A percentile compares a stretch with the other conserved stretches of the same genome.
Conservation (phyloP, 2,888 invertebrate species). For the Parnassius smintheus region DNA sequence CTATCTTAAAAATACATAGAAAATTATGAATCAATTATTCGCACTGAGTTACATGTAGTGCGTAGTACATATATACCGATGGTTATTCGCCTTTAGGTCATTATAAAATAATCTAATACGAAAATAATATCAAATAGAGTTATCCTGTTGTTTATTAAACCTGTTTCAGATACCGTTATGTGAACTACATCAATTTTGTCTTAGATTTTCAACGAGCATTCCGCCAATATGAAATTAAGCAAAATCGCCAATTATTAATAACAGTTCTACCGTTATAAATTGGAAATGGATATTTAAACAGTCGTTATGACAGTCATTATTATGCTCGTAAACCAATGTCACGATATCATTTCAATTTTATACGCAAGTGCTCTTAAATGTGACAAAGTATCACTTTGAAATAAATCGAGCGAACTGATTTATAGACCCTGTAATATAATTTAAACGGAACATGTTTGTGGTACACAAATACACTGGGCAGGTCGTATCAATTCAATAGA, state of each 20-base stretch:
- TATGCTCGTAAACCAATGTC: constrained; percentile 37
- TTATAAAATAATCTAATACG: too few species aligned
- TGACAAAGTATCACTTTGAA: constrained; percentile 66
- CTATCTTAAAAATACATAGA: too few species aligned
- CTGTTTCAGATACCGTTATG: background rate
- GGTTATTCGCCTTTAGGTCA: too few species aligned
- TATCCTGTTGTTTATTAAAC: background rate
- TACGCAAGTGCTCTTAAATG: constrained; percentile 40
- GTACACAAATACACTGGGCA: constrained; percentile 60
- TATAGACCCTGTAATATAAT: constrained; percentile 63
- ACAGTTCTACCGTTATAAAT: constrained; percentile 12
- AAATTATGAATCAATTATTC: too few species aligned
- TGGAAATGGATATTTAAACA: constrained; percentile 21
- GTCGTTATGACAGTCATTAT: constrained; percentile 31
- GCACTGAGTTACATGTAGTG: too few species aligned
- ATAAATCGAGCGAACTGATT: constrained; percentile 60
- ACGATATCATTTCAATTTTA: constrained; percentile 27
- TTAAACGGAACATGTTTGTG: constrained; percentile 61
- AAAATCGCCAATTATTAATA: constrained; percentile 19
- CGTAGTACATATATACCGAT: too few species aligned
- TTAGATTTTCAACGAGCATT: constrained; percentile 20
- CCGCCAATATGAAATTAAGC: constrained; percentile 10
- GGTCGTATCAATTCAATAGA: constrained; percentile 40
- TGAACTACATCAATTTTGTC: constrained; percentile 4
- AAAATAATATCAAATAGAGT: background rate